phyloP scores from a whole-genome alignment of 2,888 invertebrate species.

The Lasioglossum leucozonium region DNA sequence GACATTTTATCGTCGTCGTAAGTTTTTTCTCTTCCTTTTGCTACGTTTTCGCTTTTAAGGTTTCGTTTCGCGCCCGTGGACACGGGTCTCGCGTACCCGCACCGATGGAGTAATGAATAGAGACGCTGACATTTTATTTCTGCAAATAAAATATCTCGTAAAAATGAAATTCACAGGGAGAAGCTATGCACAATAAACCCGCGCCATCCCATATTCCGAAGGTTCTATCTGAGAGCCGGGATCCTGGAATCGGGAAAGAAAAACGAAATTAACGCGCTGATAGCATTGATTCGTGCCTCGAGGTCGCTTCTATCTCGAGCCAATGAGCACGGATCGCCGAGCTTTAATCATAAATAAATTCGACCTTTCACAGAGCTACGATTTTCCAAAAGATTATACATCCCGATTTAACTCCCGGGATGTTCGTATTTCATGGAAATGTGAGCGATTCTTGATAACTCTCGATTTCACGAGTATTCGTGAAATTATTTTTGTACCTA shows the following conservation, averaged over 20 bases:
- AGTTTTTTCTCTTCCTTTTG: not conserved
- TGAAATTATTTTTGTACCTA: not conserved
- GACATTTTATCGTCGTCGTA: not conserved
- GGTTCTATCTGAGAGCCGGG: not conserved
- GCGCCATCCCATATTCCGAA: not conserved
- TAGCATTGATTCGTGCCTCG: not conserved
- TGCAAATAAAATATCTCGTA: constrained; percentile 8
- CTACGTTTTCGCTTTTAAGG: not conserved
- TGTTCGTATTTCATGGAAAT: not conserved
- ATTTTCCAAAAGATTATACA: not conserved
- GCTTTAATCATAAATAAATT: not conserved
- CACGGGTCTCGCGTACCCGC: not conserved
- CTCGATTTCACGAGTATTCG: not conserved
- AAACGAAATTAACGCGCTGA: not conserved
- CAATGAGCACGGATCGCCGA: not conserved
- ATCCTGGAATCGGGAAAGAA: not conserved
- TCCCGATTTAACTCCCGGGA: not conserved
- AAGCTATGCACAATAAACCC: not conserved
- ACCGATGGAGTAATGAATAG: not conserved
- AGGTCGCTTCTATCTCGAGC: not conserved
- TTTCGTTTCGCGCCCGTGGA: not conserved
- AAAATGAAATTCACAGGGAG: not conserved
- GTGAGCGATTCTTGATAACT: not conserved
- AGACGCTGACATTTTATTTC: not conserved
- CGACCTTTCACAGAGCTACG: not conserved